Conservation (phyloP, 2,888 invertebrate genomes). For the Pollenia griseotomentosa region DNA sequence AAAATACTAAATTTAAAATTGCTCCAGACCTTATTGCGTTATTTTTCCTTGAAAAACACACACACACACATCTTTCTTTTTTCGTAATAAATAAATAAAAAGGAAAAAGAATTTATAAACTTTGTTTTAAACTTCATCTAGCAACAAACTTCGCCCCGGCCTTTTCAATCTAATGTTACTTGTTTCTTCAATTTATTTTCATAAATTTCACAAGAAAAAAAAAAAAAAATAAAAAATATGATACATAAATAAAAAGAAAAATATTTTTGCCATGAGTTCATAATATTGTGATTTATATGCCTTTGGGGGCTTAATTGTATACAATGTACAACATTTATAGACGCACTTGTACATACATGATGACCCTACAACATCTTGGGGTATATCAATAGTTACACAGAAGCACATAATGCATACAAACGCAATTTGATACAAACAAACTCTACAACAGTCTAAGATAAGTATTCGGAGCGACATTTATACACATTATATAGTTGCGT, state of each 20-base stretch:
- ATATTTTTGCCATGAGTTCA: conserved; percentile 58
- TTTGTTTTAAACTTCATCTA: conserved; percentile 12
- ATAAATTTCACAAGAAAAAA: conserved; percentile 24
- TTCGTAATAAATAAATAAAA: not conserved
- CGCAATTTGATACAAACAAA: not conserved
- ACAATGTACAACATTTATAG: conserved; percentile 60
- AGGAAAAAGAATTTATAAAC: conserved; percentile 25
- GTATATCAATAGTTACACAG: conserved; percentile 24
- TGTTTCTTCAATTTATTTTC: conserved; percentile 17
- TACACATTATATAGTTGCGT: not conserved
- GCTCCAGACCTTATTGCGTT: not conserved
- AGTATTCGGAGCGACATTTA: not conserved
- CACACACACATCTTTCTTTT: not conserved
- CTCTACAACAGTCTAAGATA: no score
- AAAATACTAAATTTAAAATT: not conserved
- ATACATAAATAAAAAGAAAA: conserved; percentile 40
- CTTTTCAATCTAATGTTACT: not conserved
- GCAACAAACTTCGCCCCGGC: conserved; percentile 17
- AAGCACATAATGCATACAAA: conserved; percentile 21
- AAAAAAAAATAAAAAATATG: conserved; percentile 7
- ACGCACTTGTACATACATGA: conserved; percentile 31
- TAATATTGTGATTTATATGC: conserved; percentile 70
- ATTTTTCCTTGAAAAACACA: not conserved
- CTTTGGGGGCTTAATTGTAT: conserved; percentile 51
- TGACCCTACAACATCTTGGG: conserved; percentile 43